Conservation (phyloP, 2,797 vertebrate genomes). For the Gambelia wislizenii region DNA sequence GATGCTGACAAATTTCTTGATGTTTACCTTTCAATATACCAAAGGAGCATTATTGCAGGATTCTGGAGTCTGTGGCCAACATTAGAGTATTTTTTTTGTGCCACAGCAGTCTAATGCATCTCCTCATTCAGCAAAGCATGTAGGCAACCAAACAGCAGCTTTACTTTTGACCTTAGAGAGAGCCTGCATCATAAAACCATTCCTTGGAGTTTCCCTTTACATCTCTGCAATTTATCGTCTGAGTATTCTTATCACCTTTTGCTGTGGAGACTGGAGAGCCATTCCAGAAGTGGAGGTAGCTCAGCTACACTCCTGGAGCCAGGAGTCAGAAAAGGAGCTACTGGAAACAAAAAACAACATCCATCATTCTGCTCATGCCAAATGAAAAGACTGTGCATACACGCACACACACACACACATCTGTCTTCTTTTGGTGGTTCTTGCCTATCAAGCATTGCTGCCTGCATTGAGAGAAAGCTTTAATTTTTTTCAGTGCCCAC, state of each 20-base stretch:
- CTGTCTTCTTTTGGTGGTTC: slow-evolving; percentile 68
- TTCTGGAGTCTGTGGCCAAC: background rate
- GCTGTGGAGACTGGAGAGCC: slow-evolving; percentile 69
- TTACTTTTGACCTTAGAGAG: slow-evolving; percentile 15
- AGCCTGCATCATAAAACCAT: background rate
- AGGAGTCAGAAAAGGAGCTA: slow-evolving; percentile 72
- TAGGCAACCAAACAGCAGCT: slow-evolving; percentile 44
- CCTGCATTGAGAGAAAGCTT: slow-evolving; percentile 21
- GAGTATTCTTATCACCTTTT: slow-evolving; percentile 63
- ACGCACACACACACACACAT: slow-evolving; percentile 57
- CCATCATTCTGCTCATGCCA: slow-evolving; percentile 80
- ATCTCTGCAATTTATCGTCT: slow-evolving; percentile 52
- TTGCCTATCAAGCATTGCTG: slow-evolving; percentile 64
- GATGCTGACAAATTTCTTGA: background rate
- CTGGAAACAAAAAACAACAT: slow-evolving; percentile 77
- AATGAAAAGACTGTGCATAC: slow-evolving; percentile 75
- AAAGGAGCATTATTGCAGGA: rapidly evolving
- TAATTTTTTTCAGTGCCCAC: background rate
- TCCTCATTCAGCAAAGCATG: background rate
- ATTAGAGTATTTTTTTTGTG: background rate
- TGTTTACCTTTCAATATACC: background rate
- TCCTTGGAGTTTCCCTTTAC: slow-evolving; percentile 39
- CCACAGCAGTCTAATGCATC: rapidly evolving
- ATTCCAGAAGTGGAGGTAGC: slow-evolving; percentile 64
- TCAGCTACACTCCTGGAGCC: slow-evolving; percentile 70